Evolutionary conservation across 2,113 vertebrate species (phyloP).

Genomic region (Alethe castanea): DNA sequence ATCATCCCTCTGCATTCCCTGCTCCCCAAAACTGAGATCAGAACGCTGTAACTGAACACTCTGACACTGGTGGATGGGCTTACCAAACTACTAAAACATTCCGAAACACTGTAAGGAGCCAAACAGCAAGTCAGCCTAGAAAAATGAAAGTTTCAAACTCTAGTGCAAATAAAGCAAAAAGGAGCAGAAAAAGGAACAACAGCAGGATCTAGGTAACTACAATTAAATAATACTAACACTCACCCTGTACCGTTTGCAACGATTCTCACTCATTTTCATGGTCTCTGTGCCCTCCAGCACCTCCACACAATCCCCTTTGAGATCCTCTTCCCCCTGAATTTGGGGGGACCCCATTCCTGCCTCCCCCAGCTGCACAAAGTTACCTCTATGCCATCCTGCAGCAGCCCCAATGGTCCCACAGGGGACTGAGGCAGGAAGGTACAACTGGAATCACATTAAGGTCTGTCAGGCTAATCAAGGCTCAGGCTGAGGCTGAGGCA

Average conservation of each 20-base stretch:
- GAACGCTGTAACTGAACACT: fast-evolving
- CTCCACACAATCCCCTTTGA: not conserved
- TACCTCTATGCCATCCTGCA: not conserved
- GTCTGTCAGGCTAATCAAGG: not conserved
- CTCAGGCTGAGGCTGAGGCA: not conserved
- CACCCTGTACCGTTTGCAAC: not conserved
- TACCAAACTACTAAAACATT: not conserved
- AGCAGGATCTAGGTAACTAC: not conserved
- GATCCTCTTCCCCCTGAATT: not conserved
- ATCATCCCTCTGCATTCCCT: not conserved
- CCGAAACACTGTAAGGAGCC: not conserved
- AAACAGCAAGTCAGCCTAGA: not conserved
- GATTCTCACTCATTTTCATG: not conserved
- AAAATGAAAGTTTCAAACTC: not conserved
- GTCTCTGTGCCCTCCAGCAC: not conserved
- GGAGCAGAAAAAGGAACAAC: not conserved
- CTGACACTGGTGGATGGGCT: not conserved
- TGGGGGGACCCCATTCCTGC: not conserved
- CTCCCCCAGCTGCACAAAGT: not conserved
- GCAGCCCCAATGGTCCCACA: not conserved
- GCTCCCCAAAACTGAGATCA: not conserved
- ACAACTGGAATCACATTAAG: fast-evolving
- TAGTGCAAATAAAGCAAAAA: constrained; percentile 37
- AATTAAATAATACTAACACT: constrained; percentile 1
- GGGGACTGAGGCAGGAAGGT: not conserved